Conservation (phyloP, 2,888 invertebrate species). For the Bibio marci region DNA sequence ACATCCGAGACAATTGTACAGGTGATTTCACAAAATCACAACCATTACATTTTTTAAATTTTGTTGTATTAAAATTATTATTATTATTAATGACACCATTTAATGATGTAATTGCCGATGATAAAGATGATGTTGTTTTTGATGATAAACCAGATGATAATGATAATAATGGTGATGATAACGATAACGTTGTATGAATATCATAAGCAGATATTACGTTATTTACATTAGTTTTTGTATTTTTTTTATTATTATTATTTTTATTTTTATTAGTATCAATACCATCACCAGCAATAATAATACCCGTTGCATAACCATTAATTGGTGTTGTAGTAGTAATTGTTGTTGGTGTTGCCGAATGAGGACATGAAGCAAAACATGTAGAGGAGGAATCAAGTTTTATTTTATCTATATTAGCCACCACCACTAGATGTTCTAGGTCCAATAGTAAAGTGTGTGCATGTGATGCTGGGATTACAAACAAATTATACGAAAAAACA, state of each 20-base stretch:
- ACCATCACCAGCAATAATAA: too few species aligned
- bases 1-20: too few species aligned
- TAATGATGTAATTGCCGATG: neutral
- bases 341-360: conserved; percentile 13
- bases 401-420: conserved; percentile 31
- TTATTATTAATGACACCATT: neutral
- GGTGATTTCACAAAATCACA: too few species aligned
- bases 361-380: conserved; percentile 13
- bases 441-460: conserved; percentile 36
- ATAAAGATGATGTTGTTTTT: neutral
- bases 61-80: too few species aligned
- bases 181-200: neutral
- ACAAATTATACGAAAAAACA: conserved; percentile 19
- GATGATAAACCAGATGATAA: too few species aligned
- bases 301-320: too few species aligned
- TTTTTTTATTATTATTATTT: neutral
- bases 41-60: too few species aligned
- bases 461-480: conserved; percentile 27
- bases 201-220: too few species aligned
- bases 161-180: neutral
- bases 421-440: conserved; percentile 35
- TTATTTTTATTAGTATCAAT: neutral
- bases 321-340: conserved; percentile 9
- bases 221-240: neutral
- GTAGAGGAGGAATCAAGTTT: conserved; percentile 28